Conservation (phyloP, 2,888 invertebrate genomes). For the Theristus sp. region DNA sequence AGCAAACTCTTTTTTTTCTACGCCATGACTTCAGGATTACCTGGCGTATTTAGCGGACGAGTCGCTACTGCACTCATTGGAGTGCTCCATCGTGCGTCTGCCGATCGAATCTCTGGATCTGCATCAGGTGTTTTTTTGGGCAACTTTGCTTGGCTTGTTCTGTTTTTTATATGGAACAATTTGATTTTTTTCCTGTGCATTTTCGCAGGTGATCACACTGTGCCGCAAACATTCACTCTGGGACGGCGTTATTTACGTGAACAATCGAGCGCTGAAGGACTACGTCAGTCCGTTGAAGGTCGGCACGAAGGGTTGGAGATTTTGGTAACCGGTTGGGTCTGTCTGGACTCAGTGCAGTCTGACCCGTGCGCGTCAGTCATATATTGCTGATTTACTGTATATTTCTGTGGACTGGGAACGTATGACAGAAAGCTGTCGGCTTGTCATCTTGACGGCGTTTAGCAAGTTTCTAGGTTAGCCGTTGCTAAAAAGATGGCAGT, state of each 20-base stretch:
- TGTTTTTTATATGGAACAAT: not conserved
- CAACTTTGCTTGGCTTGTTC: not conserved
- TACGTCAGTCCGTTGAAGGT: conserved; percentile 53
- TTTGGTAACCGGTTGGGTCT: too few relatives aligned
- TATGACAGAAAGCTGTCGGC: too few relatives aligned
- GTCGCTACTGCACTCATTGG: conserved; percentile 45
- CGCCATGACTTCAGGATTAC: conserved; percentile 41
- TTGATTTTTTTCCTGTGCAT: not conserved
- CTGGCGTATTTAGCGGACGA: conserved; percentile 48
- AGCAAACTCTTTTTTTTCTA: too few relatives aligned
- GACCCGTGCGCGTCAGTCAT: too few relatives aligned
- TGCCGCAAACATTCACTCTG: conserved; percentile 45
- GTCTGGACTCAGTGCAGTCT: too few relatives aligned
- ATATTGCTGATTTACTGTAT: too few relatives aligned
- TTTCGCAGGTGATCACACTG: conserved; percentile 38
- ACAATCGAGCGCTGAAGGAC: conserved; percentile 55
- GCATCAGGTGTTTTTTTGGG: conserved; percentile 41
- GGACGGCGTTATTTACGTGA: conserved; percentile 53
- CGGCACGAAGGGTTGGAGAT: not conserved
- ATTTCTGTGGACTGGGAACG: too few relatives aligned
- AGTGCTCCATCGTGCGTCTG: conserved; percentile 50
- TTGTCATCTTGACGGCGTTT: too few relatives aligned
- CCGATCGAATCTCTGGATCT: conserved; percentile 56
- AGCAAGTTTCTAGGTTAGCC: too few relatives aligned
- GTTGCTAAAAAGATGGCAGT: too few relatives aligned